Conservation (phyloP, 2,888 invertebrate species). For the Metalampra italica region DNA sequence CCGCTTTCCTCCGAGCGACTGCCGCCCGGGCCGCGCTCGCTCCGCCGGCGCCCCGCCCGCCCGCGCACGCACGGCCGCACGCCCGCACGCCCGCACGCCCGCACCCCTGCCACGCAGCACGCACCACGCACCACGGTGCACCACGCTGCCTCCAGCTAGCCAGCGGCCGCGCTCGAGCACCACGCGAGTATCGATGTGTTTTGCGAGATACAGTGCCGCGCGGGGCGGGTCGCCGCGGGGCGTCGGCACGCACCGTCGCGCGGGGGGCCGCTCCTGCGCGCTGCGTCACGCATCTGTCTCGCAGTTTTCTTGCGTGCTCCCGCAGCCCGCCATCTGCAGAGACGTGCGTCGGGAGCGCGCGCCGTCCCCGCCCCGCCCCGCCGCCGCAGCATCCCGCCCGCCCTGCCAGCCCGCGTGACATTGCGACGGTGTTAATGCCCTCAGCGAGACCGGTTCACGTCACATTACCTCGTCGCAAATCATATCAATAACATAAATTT, state of each 20-base stretch:
- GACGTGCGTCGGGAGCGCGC: conserved; percentile 35
- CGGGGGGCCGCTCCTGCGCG: conserved; percentile 68
- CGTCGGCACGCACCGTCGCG: conserved; percentile 47
- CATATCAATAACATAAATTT: conserved; percentile 3
- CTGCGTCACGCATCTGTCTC: conserved; percentile 76
- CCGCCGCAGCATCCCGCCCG: conserved; percentile 14
- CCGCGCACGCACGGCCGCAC: conserved; percentile 32
- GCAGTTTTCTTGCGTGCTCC: conserved; percentile 63
- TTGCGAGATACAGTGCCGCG: conserved; percentile 47
- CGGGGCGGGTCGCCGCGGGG: conserved; percentile 28
- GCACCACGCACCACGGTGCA: conserved; percentile 10
- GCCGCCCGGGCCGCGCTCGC: conserved; percentile 43
- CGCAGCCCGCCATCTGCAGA: conserved; percentile 69
- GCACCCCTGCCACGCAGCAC: conserved; percentile 4
- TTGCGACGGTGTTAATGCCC: conserved; percentile 48
- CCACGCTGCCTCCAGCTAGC: conserved; percentile 24
- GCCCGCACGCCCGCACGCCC: conserved; percentile 13
- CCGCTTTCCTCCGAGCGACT: conserved; percentile 70
- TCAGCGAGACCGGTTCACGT: conserved; percentile 17
- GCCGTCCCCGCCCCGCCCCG: conserved; percentile 21
- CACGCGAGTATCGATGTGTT: conserved; percentile 72
- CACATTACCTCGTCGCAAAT: conserved; percentile 9
- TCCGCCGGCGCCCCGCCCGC: conserved; percentile 29
- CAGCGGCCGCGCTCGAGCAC: conserved; percentile 57
- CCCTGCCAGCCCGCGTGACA: conserved; percentile 21